Percentiles rank a stretch among this genome's conserved stretches.
These are phyloP conservation scores for Monomorium pharaonis DNA, from an alignment of 1,140 invertebrate species.

Conservation along the genomic window DNA sequence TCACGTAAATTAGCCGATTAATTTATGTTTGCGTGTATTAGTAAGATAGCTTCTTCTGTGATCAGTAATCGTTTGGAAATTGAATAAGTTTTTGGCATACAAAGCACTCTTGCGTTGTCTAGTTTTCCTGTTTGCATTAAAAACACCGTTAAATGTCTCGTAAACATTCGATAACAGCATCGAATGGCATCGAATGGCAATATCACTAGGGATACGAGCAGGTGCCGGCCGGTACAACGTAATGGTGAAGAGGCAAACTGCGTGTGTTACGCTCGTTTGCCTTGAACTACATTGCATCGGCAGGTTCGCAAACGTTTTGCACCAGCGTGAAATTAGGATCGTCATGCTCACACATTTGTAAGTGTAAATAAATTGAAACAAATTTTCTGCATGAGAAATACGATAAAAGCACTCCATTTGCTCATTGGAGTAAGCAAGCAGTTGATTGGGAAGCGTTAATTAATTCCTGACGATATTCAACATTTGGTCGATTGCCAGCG, in stretches of 20 bases:
- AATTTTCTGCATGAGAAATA: slow-evolving; percentile 72
- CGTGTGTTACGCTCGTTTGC: slow-evolving; percentile 23
- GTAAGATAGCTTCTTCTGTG: background rate
- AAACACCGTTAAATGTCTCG: slow-evolving; percentile 40
- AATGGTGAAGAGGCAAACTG: slow-evolving; percentile 48
- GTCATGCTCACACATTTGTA: slow-evolving; percentile 59
- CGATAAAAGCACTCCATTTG: slow-evolving; percentile 56
- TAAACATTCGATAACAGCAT: slow-evolving; percentile 53
- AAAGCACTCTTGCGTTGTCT: background rate
- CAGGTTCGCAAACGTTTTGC: slow-evolving; percentile 33
- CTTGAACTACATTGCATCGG: slow-evolving; percentile 15
- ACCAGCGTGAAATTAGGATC: slow-evolving; percentile 73
- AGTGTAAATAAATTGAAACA: slow-evolving; percentile 75
- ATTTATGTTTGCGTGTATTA: background rate
- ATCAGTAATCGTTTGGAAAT: background rate
- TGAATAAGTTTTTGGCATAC: slow-evolving; percentile 4
- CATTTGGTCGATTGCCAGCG: slow-evolving; percentile 3
- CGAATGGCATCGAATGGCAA: slow-evolving; percentile 37
- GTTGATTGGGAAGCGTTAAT: slow-evolving; percentile 70
- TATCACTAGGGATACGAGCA: slow-evolving; percentile 16
- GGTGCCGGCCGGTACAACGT: background rate
- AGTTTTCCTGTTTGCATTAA: slow-evolving; percentile 9
- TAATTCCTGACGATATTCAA: slow-evolving; percentile 45
- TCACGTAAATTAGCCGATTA: background rate
- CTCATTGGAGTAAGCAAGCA: slow-evolving; percentile 43